These are phyloP conservation scores for Drosophila rubida DNA, from an alignment of 2,888 invertebrate genomes.

Conservation along the genomic window DNA sequence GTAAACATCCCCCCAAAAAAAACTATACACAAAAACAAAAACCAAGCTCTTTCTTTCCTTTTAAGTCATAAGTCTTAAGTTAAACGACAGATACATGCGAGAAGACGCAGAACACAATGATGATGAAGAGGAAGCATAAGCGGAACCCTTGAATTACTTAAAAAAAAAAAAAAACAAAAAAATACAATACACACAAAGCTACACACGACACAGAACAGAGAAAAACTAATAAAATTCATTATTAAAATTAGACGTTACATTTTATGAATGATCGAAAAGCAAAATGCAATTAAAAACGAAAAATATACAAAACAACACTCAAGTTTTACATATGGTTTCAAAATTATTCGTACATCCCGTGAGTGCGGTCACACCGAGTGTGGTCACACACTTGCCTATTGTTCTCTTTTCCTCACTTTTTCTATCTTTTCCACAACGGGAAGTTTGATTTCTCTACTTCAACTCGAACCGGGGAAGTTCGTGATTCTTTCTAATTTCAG, in stretches of 20 bases:
- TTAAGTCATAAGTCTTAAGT: constrained; percentile 78
- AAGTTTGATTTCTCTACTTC: constrained; percentile 61
- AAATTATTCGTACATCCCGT: constrained; percentile 37
- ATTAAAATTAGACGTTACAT: constrained; percentile 81
- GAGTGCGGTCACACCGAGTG: constrained; percentile 14
- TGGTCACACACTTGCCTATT: constrained; percentile 5
- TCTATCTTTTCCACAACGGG: constrained; percentile 43
- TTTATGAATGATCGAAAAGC: constrained; percentile 75
- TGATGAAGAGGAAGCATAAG: constrained; percentile 33
- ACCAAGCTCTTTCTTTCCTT: constrained; percentile 69
- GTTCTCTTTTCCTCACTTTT: constrained; percentile 12
- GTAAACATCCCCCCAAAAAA: constrained; percentile 66
- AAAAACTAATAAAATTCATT: constrained; percentile 64
- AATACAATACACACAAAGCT: constrained; percentile 7
- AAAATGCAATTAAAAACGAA: constrained; percentile 72
- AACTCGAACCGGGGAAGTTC: constrained; percentile 10
- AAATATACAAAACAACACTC: constrained; percentile 51
- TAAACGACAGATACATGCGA: constrained; percentile 53
- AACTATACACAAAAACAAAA: constrained; percentile 33
- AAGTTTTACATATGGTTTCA: constrained; percentile 66
- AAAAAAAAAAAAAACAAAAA: constrained; percentile 44
- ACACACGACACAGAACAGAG: constrained; percentile 36
- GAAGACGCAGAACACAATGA: constrained; percentile 17
- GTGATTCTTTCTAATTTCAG: constrained; percentile 61
- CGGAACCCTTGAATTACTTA: constrained; percentile 57